phyloP scores from a whole-genome alignment of 2,888 invertebrate genomes.

The Aleiodes testaceus region DNA sequence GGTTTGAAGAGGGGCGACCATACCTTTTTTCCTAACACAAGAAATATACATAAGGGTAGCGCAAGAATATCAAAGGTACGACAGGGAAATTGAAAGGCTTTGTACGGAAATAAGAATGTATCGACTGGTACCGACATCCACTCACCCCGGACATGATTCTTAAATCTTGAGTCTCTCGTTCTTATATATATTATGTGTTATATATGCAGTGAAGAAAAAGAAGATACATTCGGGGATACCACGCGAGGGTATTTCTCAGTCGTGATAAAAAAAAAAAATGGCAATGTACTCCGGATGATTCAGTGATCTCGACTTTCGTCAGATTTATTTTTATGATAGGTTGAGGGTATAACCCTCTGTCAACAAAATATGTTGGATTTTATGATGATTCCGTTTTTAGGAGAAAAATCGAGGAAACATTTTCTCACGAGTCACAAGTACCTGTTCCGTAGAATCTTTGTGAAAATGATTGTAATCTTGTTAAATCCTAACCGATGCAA shows the following conservation, averaged over 20 bases:
- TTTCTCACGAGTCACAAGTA: slow-evolving; percentile 26
- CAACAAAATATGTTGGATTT: background rate
- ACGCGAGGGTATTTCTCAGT: background rate
- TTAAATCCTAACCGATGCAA: slow-evolving; percentile 46
- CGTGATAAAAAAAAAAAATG: slow-evolving; percentile 28
- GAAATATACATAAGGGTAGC: slow-evolving; percentile 51
- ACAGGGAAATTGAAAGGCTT: slow-evolving; percentile 70
- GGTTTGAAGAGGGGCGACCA: slow-evolving; percentile 46
- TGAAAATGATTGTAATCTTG: slow-evolving; percentile 48
- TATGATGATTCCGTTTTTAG: too few species aligned
- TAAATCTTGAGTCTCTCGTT: slow-evolving; percentile 55
- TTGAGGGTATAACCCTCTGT: background rate
- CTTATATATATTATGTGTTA: slow-evolving; percentile 26
- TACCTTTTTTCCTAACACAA: slow-evolving; percentile 43
- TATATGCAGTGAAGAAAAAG: slow-evolving; percentile 11
- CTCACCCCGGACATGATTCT: slow-evolving; percentile 58
- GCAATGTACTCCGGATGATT: background rate
- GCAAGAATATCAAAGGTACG: slow-evolving; percentile 66
- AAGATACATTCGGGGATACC: background rate
- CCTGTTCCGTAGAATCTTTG: slow-evolving; percentile 38
- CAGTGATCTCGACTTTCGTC: slow-evolving; percentile 17
- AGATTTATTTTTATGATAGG: slow-evolving; percentile 6
- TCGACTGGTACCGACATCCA: slow-evolving; percentile 64
- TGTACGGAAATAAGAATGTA: slow-evolving; percentile 69
- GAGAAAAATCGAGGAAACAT: slow-evolving; percentile 6